Conservation (phyloP, 2,888 invertebrate genomes). For the Aelia acuminata region DNA sequence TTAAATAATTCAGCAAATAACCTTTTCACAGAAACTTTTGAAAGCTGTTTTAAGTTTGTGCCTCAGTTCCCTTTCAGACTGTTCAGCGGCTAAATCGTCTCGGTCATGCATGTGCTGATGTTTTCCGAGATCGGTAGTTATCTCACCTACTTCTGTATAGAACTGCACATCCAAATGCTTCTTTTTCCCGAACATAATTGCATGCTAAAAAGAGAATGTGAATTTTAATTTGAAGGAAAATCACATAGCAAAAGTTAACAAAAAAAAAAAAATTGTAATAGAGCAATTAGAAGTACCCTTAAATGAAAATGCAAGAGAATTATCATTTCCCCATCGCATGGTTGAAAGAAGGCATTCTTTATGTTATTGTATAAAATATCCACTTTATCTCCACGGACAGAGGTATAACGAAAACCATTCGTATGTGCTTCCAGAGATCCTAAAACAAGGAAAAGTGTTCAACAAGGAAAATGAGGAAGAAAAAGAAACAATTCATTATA, state of each 20-base stretch:
- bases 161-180: conserved; percentile 99
- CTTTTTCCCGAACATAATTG: conserved; percentile 99
- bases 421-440: conserved; percentile 93
- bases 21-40: conserved; percentile 98
- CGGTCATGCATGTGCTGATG: conserved; percentile 99
- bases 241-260: not conserved
- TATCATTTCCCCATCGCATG: conserved; percentile 99
- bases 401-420: conserved; percentile 97
- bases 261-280: conserved; percentile 4
- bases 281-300: conserved; percentile 73
- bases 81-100: conserved; percentile 98
- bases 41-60: conserved; percentile 98
- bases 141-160: conserved; percentile 99
- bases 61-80: conserved; percentile 95
- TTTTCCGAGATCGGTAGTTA: conserved; percentile 98
- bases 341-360: conserved; percentile 99
- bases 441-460: conserved; percentile 61
- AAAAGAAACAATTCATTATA: too few relatives aligned
- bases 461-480: too few relatives aligned
- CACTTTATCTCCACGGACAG: conserved; percentile 99
- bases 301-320: conserved; percentile 98
- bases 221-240: not conserved
- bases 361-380: conserved; percentile 99
- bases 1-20: conserved; percentile 68
- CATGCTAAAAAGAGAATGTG: conserved; percentile 76